Evolutionary conservation across 2,113 vertebrate species (phyloP), one percentile per base, ranked within the genome.

Genomic region (Anoura caudifer): DNA sequence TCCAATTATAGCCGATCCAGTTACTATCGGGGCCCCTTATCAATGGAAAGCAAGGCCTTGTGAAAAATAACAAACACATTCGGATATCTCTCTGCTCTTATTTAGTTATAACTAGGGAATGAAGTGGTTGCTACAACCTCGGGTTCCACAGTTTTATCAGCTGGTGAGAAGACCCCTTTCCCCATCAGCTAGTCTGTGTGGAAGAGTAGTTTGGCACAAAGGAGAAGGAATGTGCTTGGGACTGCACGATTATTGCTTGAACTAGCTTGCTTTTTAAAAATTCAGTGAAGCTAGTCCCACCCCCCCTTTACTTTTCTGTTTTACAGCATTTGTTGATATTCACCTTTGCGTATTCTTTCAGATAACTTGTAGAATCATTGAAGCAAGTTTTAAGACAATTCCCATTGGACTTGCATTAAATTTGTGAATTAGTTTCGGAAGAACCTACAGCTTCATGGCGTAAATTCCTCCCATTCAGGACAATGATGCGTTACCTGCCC

Each of bases 161-260:
- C 79, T 63, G 28, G 10, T 45, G 41, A 28, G n/a, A 90, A 73
- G 50, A 76, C 17, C 19, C 26, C 33, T 50, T 59, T 80, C 8
- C 11, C n/a, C 50, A 14, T 20, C 56, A 52, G 61, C 5, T 3
- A 31, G 19, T 11, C 2, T 38, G 3, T 43, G n/a, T 14, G 1
- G 24, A 47, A 67, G 65, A n/a, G 9, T 1, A n/a, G 7, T 1
- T 28, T 22, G 5, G 50, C 33, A n/a, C 14, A 4, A 31, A 28
- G 8, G 12, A 59, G 4, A 56, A 36, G 19, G 26, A 5, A 9
- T 22, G 19, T 6, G 1, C n/a, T n/a, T 2, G 0, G 33, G 19
- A 38, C 38, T 54, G 7, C 33, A 16, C 0, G 0, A 28, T 22
- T 45, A 13, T 3, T 24, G 31, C 75, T 90, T 82, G 50, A 38